Evolutionary conservation across 2,888 invertebrate genomes (phyloP), one percentile per base, ranked within the genome.

Genomic region (Drosophila leonis): DNA sequence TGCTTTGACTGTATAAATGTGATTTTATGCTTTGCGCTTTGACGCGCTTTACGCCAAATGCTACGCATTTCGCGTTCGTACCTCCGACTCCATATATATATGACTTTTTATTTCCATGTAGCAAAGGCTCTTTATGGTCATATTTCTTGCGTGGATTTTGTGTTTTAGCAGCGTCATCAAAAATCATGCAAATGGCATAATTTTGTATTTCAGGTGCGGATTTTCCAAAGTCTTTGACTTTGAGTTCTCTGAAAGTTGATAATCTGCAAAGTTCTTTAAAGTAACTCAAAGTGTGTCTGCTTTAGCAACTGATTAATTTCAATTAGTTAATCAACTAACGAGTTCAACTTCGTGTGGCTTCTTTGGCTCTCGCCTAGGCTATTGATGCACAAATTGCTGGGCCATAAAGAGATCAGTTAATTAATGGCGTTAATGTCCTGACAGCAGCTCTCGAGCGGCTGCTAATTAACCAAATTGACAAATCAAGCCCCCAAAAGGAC

Each of bases 381-480:
- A 68, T 70, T 69, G 69, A 76, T 72, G 39, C 65, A 60, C 72
- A 71, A 73, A 77, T 77, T 72, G 68, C 57, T 44, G 15, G 62
- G 60, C 66, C 78, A 52, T 72, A 61, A 81, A 65, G 68, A 73
- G 79, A 89, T 87, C 90, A 71, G 79, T 84, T 85, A 84, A 85
- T 85, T 87, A 89, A 79, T 67, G 63, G 61, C 67, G 81, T 89
- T 89, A 83, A 86, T 66, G 70, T 64, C 44, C 60, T 73, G 75
- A 49, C 82, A 62, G 74, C 51, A 27, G 65, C 65, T 64, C 72
- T 73, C 39, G 67, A 68, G 52, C 24, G 60, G 66, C 75, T 59
- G 67, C 66, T 83, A 88, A 87, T 87, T 88, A 90, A 75, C 62
- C 62, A 75, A 83, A 88, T 90, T 88, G 86, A 87, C 81, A 82